Percentiles rank a stretch among this genome's conserved stretches.
These are phyloP conservation scores for Xylocampa areola DNA, from an alignment of 2,888 invertebrate species.

Conservation along the genomic window DNA sequence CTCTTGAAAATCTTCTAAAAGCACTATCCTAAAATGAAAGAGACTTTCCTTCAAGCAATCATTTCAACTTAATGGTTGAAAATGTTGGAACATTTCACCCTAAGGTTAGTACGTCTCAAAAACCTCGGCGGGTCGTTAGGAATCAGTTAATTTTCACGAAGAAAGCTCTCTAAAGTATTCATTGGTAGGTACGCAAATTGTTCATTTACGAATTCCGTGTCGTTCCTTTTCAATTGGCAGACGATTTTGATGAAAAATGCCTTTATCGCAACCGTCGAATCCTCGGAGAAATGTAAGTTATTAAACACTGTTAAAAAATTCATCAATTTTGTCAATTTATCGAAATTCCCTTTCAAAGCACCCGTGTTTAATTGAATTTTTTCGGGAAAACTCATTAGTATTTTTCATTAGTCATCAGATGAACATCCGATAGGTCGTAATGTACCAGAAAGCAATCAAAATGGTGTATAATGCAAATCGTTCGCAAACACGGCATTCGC, in stretches of 20 bases:
- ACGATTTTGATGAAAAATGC: conserved; percentile 58
- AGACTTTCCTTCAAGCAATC: conserved; percentile 56
- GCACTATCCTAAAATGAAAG: conserved; percentile 47
- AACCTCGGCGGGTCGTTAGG: conserved; percentile 54
- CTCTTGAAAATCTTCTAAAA: conserved; percentile 17
- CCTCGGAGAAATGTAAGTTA: conserved; percentile 44
- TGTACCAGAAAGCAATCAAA: conserved; percentile 40
- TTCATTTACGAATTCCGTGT: conserved; percentile 62
- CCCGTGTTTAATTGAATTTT: conserved; percentile 47
- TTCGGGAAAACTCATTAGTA: conserved; percentile 35
- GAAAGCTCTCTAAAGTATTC: conserved; percentile 59
- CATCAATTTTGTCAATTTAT: conserved; percentile 45
- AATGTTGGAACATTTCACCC: conserved; percentile 60
- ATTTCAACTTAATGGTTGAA: conserved; percentile 61
- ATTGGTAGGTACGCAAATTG: conserved; percentile 60
- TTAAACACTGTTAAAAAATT: conserved; percentile 42
- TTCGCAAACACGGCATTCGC: conserved; percentile 59
- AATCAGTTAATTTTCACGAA: conserved; percentile 63
- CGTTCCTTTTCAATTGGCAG: conserved; percentile 61
- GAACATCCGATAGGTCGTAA: conserved; percentile 18
- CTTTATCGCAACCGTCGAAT: conserved; percentile 48
- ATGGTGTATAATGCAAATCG: conserved; percentile 65
- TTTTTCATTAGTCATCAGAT: conserved; percentile 26
- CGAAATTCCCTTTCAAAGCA: conserved; percentile 37
- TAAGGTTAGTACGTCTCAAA: conserved; percentile 54